Conservation (phyloP, 2,113 vertebrate species). For the Pedionomus torquatus region DNA sequence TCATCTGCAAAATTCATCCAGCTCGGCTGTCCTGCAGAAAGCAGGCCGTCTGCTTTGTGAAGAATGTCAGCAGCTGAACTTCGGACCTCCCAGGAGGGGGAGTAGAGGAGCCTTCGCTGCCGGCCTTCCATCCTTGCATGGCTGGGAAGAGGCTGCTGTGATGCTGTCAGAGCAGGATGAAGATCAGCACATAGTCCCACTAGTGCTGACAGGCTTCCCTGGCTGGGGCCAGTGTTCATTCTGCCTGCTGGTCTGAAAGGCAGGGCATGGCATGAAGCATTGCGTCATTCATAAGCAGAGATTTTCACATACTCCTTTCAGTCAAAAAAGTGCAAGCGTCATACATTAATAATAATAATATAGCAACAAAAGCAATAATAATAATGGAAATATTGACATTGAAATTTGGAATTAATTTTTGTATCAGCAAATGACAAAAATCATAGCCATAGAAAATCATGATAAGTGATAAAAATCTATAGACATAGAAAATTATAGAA, state of each 20-base stretch:
- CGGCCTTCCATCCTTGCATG: too few relatives aligned
- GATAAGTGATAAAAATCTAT: too few relatives aligned
- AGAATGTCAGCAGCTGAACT: neutral
- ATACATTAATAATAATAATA: neutral
- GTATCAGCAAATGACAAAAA: neutral
- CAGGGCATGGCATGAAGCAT: neutral
- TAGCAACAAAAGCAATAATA: neutral
- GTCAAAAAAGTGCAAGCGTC: neutral
- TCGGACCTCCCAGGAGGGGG: conserved; percentile 37
- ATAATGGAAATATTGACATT: neutral
- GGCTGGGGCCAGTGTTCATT: neutral
- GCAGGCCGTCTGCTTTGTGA: neutral
- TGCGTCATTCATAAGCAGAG: neutral
- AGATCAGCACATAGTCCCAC: too few relatives aligned
- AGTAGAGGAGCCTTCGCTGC: conserved; percentile 4
- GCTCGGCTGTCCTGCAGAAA: neutral
- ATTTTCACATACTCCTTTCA: neutral
- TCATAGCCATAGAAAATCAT: too few relatives aligned
- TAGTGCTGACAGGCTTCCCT: neutral
- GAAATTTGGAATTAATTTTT: neutral
- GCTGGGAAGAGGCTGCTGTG: neutral
- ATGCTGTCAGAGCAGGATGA: neutral
- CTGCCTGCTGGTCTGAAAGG: neutral
- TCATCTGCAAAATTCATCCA: neutral
- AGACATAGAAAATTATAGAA: neutral